Conservation (phyloP, 2,797 vertebrate genomes). For the Hapalemur alaotrensis region DNA sequence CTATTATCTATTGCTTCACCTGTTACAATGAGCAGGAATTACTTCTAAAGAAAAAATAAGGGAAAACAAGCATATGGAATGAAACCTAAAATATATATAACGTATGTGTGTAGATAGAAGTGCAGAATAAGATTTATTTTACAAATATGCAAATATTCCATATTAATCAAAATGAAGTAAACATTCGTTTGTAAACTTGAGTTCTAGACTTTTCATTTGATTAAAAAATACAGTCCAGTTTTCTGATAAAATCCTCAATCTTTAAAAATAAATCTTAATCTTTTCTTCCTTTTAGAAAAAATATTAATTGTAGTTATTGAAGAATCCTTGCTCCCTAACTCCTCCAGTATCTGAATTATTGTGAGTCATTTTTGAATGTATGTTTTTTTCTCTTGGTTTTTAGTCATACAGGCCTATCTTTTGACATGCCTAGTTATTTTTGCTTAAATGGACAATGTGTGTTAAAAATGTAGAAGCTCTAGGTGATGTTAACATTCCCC, state of each 20-base stretch:
- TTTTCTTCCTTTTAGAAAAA: not conserved
- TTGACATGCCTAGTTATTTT: not conserved
- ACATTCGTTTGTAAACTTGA: not conserved
- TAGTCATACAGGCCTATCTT: not conserved
- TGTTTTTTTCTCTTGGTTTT: not conserved
- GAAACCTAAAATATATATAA: not conserved
- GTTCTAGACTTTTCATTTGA: slow-evolving; percentile 4
- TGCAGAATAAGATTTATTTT: not conserved
- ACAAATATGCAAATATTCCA: not conserved
- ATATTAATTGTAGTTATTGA: not conserved
- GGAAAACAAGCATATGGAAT: not conserved
- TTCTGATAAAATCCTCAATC: not conserved
- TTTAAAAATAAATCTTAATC: not conserved
- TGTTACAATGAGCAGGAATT: not conserved
- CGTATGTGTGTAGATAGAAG: not conserved
- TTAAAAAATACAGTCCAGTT: not conserved
- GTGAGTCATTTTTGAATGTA: not conserved
- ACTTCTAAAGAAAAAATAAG: slow-evolving; percentile 17
- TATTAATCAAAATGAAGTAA: not conserved
- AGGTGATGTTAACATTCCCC: not conserved
- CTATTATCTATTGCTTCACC: not conserved
- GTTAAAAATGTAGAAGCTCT: not conserved
- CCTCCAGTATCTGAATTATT: not conserved
- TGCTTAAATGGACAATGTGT: not conserved
- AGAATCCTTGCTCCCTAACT: not conserved